Evolutionary conservation across 2,888 invertebrate species (phyloP).

Genomic region (Drosophila meridionalis): DNA sequence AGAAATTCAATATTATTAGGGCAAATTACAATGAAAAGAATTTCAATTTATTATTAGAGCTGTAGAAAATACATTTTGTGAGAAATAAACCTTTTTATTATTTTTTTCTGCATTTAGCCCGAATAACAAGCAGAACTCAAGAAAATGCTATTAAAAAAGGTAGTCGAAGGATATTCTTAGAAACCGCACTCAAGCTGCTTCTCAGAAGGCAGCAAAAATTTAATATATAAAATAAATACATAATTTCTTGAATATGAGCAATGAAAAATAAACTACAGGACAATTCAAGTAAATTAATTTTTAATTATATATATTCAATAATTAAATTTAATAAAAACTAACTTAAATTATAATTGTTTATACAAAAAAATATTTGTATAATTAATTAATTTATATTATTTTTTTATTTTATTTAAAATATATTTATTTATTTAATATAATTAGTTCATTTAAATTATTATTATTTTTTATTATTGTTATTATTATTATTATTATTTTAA

Average conservation of each 20-base stretch:
- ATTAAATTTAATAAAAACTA: too few relatives aligned
- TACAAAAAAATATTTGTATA: too few relatives aligned
- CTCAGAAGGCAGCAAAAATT: neutral
- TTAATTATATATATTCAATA: too few relatives aligned
- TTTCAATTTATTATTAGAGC: neutral
- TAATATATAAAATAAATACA: neutral
- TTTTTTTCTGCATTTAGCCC: neutral
- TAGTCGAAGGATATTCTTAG: neutral
- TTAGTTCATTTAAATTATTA: too few relatives aligned
- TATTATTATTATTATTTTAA: neutral
- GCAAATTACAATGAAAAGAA: neutral
- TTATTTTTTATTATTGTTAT: neutral
- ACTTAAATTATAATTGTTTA: too few relatives aligned
- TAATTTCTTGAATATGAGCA: neutral
- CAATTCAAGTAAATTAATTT: neutral
- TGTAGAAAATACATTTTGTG: neutral
- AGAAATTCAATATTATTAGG: neutral
- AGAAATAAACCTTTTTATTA: neutral
- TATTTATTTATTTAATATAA: too few relatives aligned
- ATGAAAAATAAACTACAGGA: neutral
- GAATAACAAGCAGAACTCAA: neutral
- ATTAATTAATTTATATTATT: too few relatives aligned
- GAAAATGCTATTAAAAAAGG: neutral
- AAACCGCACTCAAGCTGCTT: neutral
- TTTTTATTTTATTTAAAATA: too few relatives aligned